These are phyloP conservation scores for Heliopora coerulea DNA, from an alignment of 92 coral and sea anemone genomes.

Conservation along the genomic window DNA sequence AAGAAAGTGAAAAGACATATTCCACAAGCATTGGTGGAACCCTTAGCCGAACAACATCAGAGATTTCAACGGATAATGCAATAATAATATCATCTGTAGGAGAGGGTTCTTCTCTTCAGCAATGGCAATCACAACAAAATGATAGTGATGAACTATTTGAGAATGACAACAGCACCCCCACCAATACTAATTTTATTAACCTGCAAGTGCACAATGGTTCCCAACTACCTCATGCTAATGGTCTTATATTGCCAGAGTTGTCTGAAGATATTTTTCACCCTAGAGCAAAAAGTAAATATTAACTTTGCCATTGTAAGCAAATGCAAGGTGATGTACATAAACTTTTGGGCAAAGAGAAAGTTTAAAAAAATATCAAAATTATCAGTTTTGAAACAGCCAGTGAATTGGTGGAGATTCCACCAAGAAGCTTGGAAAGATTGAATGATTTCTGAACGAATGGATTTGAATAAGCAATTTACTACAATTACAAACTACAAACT, in stretches of 20 bases:
- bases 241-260: conserved; percentile 3
- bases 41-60: background rate
- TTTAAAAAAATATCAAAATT: too few species aligned
- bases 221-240: background rate
- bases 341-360: too few species aligned
- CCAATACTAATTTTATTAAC: background rate
- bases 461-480: too few species aligned
- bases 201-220: background rate
- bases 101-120: conserved; percentile 14
- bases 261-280: conserved; percentile 12
- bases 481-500: too few species aligned
- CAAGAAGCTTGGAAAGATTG: too few species aligned
- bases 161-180: background rate
- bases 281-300: background rate
- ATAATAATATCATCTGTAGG: background rate
- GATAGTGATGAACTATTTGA: conserved; percentile 21
- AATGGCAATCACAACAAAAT: conserved; percentile 24
- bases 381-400: too few species aligned
- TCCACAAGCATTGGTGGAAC: background rate
- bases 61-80: background rate
- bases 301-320: too few species aligned
- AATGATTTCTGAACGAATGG: too few species aligned
- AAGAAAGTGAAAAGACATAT: background rate
- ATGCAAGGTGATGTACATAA: too few species aligned
- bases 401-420: too few species aligned